Conservation (phyloP, 2,888 invertebrate genomes). For the Eupithecia subfuscata region DNA sequence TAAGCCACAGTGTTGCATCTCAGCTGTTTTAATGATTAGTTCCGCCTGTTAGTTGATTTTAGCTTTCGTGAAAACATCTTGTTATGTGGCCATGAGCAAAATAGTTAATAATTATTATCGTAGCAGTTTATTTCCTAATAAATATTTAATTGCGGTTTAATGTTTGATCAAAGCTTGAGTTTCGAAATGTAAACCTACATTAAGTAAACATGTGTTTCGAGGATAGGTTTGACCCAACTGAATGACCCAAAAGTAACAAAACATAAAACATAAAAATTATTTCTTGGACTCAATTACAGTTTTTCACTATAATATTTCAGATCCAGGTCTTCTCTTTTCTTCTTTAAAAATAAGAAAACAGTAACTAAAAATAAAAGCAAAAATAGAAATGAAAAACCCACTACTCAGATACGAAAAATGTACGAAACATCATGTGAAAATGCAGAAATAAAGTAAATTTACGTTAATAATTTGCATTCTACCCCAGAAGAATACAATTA, state of each 20-base stretch:
- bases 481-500: no score
- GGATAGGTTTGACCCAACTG: background rate
- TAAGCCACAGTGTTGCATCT: background rate
- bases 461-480: no score
- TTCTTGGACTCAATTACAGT: no score
- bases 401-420: background rate
- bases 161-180: background rate
- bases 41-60: slow-evolving; percentile 1
- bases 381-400: no score
- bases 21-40: background rate
- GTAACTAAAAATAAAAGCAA: no score
- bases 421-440: no score
- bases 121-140: slow-evolving; percentile 22
- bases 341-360: no score
- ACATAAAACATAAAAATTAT: no score
- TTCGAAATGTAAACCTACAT: background rate
- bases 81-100: slow-evolving; percentile 8
- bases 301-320: no score
- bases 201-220: background rate
- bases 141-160: slow-evolving; percentile 15
- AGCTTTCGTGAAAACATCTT: slow-evolving; percentile 2
- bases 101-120: background rate
- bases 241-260: no score
- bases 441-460: no score
- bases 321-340: no score